Base-by-base conservation (phyloP, 1,140 invertebrate genomes). In the Drosophila lacertosa region DNA sequence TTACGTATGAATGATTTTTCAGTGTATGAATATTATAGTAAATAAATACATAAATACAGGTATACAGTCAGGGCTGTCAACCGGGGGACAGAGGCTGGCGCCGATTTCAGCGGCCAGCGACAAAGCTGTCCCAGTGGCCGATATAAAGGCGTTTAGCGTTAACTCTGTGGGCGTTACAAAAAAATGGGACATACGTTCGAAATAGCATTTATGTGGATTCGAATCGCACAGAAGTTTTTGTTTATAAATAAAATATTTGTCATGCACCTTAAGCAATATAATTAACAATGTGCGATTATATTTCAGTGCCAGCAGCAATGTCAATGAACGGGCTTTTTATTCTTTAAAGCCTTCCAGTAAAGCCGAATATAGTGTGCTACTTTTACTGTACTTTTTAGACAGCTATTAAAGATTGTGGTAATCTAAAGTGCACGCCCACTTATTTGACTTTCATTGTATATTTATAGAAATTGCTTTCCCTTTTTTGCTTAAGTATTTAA, bases 221-320 rank as follows among this genome's bases (percentile, higher is more conserved):
- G 20, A 24, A 59, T 53, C 50, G 42, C 16, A 11, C 20, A 24
- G 13, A 20, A 20, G 40, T 24, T 71, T 47, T 51, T 66, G 53
- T 71, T 37, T 76, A 80, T 74, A 80, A 84, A 86, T 86, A 81
- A 84, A 71, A 64, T 62, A 84, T 84, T 84, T 86, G 77, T 84
- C 68, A 75, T 78, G 45, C 48, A 29, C 55, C 44, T 45, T 54
- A 26, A 44, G 40, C 64, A 50, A 29, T 66, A 63, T 62, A 82
- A 80, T 81, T 81, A 77, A 65, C 66, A 65, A 74, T 65, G 37
- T 37, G 40, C 40, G 40, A 39, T 13, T 39, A 59, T 66, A 50
- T 5, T 6, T 6, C 24, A 26, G 5, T 26, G 5, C 3, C 48
- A 58, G 35, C 67, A 32, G 59, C 13, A 22, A 18, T 18, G 65